Conservation (phyloP, 1,140 invertebrate genomes). For the Triops cancriformis region DNA sequence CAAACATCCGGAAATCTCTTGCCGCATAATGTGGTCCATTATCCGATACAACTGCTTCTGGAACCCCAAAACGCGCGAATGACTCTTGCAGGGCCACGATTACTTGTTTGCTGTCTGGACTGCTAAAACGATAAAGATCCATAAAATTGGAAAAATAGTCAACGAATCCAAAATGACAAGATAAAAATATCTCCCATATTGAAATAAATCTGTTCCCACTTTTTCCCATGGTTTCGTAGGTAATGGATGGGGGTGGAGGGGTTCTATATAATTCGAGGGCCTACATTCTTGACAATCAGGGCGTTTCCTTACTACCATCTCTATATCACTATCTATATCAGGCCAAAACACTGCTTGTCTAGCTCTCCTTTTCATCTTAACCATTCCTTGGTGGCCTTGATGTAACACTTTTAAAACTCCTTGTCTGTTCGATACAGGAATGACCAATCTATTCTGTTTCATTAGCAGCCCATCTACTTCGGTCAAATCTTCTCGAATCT, state of each 20-base stretch:
- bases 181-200: conserved; percentile 20
- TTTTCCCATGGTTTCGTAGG: conserved; percentile 34
- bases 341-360: conserved; percentile 42
- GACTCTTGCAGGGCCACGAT: conserved; percentile 32
- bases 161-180: conserved; percentile 18
- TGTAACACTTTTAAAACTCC: conserved; percentile 21
- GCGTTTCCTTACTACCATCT: conserved; percentile 39
- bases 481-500: too few species aligned
- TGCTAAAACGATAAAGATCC: not conserved
- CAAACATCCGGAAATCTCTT: conserved; percentile 38
- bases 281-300: conserved; percentile 36
- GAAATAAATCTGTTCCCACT: conserved; percentile 37
- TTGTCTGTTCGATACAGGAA: conserved; percentile 7
- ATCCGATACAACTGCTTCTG: conserved; percentile 40
- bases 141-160: conserved; percentile 21
- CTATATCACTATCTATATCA: conserved; percentile 40
- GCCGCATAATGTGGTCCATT: conserved; percentile 41
- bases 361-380: conserved; percentile 38
- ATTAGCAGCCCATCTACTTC: conserved; percentile 23
- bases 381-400: conserved; percentile 28
- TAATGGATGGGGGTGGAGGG: conserved; percentile 37
- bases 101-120: conserved; percentile 16
- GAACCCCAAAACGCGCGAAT: conserved; percentile 39
- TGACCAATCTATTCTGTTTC: conserved; percentile 8
- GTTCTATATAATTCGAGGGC: conserved; percentile 36